Base-by-base conservation (phyloP, 2,888 invertebrate species). In the Andrena minutula region DNA sequence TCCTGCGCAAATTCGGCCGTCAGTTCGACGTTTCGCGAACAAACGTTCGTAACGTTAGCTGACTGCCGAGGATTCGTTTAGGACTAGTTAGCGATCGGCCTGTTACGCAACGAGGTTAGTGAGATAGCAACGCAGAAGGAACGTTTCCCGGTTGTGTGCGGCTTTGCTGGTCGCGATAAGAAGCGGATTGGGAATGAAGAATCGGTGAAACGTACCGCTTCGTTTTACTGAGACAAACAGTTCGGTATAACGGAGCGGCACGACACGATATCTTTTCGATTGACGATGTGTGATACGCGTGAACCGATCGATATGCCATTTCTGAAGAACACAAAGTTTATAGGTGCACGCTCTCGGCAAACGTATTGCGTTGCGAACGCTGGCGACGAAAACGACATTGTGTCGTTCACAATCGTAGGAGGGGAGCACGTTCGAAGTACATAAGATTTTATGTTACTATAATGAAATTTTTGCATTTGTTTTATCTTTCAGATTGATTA, bases 21-120 rank as follows among this genome's bases (percentile, higher is more conserved):
- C 6, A 20, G 12, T 8, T 28, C 23, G 12, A 53, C 47, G 58
- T 53, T n/a, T 16, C 8, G 12, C 47, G 8, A 47, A 51, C 35
- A 20, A n/a, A 61, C 63, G n/a, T 81, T 41, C 41, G 70, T 53
- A 82, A 85, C 53, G 53, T 35, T 35, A 76, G 58, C 76, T 75
- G 84, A 71, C 65, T 63, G 30, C 51, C 69, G 76, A 77, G 71
- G 74, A 85, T 80, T 76, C 26, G 65, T 75, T 82, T 56, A 56
- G 23, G 20, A 56, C 23, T 3, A 56, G 49, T 68, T 5, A 58
- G 20, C 35, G 47, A 23, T 28, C 41, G 41, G 30, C 6, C n/a
- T 41, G 41, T 87, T 87, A 87, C 74, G 84, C 86, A 87, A 87
- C 66, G 23, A 41, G 80, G 32, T 49, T 75, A 61, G 73, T 71